Percentiles rank a stretch among this genome's conserved stretches.
phyloP scores from a whole-genome alignment of 1,140 invertebrate genomes.

The Drosophila pruinosa region DNA sequence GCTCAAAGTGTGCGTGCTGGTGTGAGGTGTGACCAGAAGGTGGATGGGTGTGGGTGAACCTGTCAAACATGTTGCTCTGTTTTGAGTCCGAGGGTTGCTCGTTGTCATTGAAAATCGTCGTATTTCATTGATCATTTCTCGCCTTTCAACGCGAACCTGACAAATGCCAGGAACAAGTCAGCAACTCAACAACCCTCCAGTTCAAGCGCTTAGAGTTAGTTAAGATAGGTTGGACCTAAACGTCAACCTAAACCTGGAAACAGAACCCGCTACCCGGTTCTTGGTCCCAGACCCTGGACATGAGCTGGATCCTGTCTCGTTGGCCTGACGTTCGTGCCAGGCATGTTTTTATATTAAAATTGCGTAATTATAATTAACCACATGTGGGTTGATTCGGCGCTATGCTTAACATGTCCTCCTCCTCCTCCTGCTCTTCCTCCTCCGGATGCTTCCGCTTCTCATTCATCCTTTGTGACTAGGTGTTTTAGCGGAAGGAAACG shows the following conservation, averaged over 20 bases:
- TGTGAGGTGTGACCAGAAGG: slow-evolving; percentile 24
- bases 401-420: slow-evolving; percentile 58
- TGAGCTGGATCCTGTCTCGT: slow-evolving; percentile 29
- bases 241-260: not conserved
- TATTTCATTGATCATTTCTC: slow-evolving; percentile 82
- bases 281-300: slow-evolving; percentile 34
- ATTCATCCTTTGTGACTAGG: slow-evolving; percentile 31
- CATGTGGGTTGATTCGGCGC: slow-evolving; percentile 61
- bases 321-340: slow-evolving; percentile 22
- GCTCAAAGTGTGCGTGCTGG: slow-evolving; percentile 69
- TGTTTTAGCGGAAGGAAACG: slow-evolving; percentile 36
- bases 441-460: slow-evolving; percentile 61
- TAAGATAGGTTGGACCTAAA: slow-evolving; percentile 21
- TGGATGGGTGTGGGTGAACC: slow-evolving; percentile 40
- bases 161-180: not conserved
- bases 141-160: slow-evolving; percentile 63
- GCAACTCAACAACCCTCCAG: slow-evolving; percentile 52
- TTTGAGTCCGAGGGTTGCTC: slow-evolving; percentile 43
- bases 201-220: slow-evolving; percentile 30
- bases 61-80: slow-evolving; percentile 35
- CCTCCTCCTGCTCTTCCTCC: not conserved
- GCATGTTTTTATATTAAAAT: slow-evolving; percentile 81
- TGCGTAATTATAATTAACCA: slow-evolving; percentile 83
- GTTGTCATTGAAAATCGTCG: slow-evolving; percentile 75
- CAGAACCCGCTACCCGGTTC: slow-evolving; percentile 10